A percentile compares a stretch with the other conserved stretches of the same genome.
phyloP scores from a whole-genome alignment of 1,140 invertebrate genomes.

The Hydropsyche tenuis region DNA sequence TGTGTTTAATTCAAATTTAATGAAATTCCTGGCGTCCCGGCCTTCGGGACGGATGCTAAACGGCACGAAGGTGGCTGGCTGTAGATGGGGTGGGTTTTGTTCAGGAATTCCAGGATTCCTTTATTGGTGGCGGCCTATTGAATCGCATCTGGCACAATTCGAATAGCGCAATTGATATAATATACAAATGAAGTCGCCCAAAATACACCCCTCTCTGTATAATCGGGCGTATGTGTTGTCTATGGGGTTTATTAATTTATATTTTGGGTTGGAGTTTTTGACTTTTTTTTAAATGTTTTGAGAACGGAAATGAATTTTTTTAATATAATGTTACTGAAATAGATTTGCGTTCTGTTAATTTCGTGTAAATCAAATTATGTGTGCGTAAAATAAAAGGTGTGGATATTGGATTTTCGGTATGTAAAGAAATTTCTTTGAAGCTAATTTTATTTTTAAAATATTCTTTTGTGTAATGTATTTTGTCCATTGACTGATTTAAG shows the following conservation, averaged over 20 bases:
- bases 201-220: not conserved
- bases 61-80: conserved; percentile 19
- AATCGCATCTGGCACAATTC: conserved; percentile 40
- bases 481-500: too few species aligned
- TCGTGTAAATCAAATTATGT: too few species aligned
- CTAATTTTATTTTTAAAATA: too few species aligned
- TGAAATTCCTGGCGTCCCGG: conserved; percentile 47
- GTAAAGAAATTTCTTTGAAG: too few species aligned
- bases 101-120: conserved; percentile 41
- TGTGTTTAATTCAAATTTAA: conserved; percentile 51
- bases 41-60: conserved; percentile 28
- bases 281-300: not conserved
- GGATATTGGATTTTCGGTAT: too few species aligned
- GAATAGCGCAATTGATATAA: conserved; percentile 36
- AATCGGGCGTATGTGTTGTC: not conserved
- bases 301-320: too few species aligned
- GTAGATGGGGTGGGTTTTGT: conserved; percentile 24
- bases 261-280: not conserved
- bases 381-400: too few species aligned
- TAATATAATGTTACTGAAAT: too few species aligned
- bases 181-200: conserved; percentile 27
- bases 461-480: too few species aligned
- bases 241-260: not conserved
- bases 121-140: conserved; percentile 38
- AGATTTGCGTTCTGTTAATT: too few species aligned